Conservation (phyloP, 2,797 vertebrate species). For the Psittacula echo region DNA sequence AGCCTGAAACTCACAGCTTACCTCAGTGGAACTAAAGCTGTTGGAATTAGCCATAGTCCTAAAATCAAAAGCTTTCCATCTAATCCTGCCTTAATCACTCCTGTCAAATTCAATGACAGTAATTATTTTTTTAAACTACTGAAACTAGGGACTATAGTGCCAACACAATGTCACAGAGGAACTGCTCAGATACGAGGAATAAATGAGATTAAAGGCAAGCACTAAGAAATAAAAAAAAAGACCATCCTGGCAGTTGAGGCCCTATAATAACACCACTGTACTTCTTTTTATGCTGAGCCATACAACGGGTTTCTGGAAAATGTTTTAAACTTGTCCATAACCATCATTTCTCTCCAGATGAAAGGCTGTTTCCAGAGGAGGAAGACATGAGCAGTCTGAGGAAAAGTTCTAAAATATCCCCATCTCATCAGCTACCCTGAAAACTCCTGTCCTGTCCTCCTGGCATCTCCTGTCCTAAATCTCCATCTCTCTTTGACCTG, state of each 20-base stretch:
- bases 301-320: not conserved
- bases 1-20: not conserved
- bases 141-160: not conserved
- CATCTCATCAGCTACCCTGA: not conserved
- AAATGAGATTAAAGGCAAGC: not conserved
- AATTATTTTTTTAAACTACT: not conserved
- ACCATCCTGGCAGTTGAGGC: not conserved
- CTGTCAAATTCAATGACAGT: not conserved
- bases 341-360: not conserved
- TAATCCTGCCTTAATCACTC: not conserved
- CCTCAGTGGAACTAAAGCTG: not conserved
- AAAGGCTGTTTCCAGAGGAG: not conserved
- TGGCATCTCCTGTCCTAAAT: not conserved
- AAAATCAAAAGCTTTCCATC: not conserved
- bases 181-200: not conserved
- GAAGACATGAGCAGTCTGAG: not conserved
- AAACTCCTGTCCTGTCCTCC: not conserved
- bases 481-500: not conserved
- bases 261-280: not conserved
- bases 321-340: not conserved
- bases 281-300: not conserved
- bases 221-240: not conserved
- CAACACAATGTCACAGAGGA: not conserved
- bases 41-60: not conserved
- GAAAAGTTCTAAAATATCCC: not conserved